Evolutionary conservation across 2,113 vertebrate species (phyloP).

Genomic region (Urocitellus parryii): DNA sequence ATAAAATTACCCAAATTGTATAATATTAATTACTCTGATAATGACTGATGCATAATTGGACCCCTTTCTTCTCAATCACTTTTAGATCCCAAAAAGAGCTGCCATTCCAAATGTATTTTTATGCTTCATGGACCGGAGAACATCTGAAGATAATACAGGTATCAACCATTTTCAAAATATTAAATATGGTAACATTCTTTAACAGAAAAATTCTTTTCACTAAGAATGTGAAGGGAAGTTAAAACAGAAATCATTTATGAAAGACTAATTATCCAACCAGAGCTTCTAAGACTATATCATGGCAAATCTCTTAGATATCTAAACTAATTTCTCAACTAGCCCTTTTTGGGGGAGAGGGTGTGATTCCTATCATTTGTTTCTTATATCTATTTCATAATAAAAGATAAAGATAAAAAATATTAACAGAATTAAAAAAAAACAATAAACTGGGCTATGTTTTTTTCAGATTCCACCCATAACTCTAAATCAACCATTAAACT

Average conservation of each 20-base stretch:
- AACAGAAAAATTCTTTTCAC: constrained; percentile 26
- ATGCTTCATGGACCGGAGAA: background rate
- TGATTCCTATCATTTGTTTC: constrained; percentile 18
- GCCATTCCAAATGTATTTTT: constrained; percentile 19
- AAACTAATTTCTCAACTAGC: background rate
- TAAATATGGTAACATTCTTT: constrained; percentile 30
- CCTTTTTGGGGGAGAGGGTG: background rate
- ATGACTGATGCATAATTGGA: constrained; percentile 36
- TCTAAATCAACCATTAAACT: constrained; percentile 52
- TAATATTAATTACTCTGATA: constrained; percentile 39
- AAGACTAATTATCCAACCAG: constrained; percentile 21
- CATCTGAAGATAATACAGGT: background rate
- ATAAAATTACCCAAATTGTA: constrained; percentile 58
- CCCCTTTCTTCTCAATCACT: constrained; percentile 31
- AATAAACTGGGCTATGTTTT: constrained; percentile 15
- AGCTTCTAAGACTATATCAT: background rate
- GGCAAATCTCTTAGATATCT: background rate
- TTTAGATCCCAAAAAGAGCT: constrained; percentile 51
- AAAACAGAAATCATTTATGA: constrained; percentile 25
- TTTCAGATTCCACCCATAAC: constrained; percentile 46
- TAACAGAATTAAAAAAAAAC: constrained; percentile 19
- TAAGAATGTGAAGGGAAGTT: background rate
- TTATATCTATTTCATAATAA: constrained; percentile 30
- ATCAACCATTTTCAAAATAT: background rate
- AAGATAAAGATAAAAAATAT: background rate